Evolutionary conservation across 2,113 vertebrate genomes (phyloP).

Genomic region (Pedionomus torquatus): DNA sequence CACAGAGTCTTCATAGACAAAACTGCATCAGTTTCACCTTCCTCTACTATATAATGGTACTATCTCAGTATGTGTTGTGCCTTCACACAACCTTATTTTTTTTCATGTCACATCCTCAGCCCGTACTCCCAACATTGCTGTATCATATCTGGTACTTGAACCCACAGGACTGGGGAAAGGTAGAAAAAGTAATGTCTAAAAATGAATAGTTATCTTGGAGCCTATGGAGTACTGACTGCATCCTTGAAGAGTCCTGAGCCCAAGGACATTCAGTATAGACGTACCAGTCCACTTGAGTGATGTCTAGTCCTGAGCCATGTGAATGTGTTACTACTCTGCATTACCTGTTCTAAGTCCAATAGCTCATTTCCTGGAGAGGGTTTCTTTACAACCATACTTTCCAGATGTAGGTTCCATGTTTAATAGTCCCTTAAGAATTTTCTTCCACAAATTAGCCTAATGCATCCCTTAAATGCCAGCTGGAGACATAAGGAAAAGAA

Average conservation of each 20-base stretch:
- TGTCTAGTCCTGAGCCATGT: background rate
- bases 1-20: background rate
- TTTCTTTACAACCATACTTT: background rate
- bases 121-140: background rate
- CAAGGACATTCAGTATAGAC: background rate
- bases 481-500: background rate
- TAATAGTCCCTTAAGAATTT: background rate
- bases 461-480: background rate
- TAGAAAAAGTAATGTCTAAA: background rate
- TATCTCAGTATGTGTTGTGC: rapidly evolving
- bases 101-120: background rate
- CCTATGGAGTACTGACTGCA: background rate
- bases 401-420: background rate
- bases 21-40: background rate
- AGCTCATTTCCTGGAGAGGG: background rate
- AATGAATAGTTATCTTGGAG: background rate
- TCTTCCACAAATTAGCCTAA: background rate
- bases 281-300: background rate
- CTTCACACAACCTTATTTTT: background rate
- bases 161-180: rapidly evolving
- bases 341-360: background rate
- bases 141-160: background rate
- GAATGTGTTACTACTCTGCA: background rate
- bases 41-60: background rate
- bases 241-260: background rate